Evolutionary conservation across 1,140 invertebrate genomes (phyloP).

Genomic region (Neoseiulus cucumeris): DNA sequence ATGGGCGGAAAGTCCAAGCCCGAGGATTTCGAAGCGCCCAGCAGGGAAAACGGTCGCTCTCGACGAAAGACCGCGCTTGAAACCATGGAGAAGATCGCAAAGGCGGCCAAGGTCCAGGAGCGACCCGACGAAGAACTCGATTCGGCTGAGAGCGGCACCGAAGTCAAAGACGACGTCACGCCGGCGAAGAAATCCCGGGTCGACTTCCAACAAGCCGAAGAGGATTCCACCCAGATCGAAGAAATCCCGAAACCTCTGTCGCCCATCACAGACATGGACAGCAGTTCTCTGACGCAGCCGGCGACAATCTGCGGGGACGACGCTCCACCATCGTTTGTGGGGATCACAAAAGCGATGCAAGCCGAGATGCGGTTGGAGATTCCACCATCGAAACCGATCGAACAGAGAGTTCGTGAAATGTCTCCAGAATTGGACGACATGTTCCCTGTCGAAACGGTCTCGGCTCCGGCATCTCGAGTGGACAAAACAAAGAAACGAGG

Average conservation of each 20-base stretch:
- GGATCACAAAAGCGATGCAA: neutral
- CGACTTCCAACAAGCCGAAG: neutral
- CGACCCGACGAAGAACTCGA: neutral
- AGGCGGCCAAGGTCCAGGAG: neutral
- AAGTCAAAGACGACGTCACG: neutral
- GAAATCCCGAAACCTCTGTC: neutral
- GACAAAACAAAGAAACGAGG: neutral
- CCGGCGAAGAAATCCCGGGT: neutral
- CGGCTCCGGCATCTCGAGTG: neutral
- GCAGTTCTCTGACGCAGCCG: neutral
- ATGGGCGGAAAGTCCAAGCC: neutral
- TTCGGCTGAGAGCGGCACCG: neutral
- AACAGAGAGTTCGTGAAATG: neutral
- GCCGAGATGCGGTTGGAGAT: no score
- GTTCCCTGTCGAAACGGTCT: neutral
- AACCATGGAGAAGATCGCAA: neutral
- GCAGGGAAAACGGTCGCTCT: neutral
- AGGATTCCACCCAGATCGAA: neutral
- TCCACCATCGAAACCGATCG: no score
- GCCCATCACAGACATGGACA: neutral
- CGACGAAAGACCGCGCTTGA: neutral
- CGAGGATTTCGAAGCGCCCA: neutral
- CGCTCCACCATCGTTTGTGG: neutral
- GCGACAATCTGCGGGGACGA: neutral
- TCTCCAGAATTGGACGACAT: neutral